Conservation (phyloP, 2,113 vertebrate genomes). For the Eidolon helvum region DNA sequence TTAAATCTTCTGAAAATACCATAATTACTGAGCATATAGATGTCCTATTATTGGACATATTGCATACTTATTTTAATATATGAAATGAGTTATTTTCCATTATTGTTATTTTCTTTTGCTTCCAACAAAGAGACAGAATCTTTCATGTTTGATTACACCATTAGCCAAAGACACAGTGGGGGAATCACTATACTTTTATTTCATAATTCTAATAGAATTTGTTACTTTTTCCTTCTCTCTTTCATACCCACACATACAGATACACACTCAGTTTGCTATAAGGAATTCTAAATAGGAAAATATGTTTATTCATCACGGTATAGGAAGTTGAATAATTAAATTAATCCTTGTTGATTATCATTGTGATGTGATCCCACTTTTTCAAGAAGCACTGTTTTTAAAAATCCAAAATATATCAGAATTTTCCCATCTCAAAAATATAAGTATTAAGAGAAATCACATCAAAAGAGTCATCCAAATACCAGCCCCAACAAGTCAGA, state of each 20-base stretch:
- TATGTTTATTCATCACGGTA: not conserved
- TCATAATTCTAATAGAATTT: not conserved
- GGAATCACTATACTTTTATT: not conserved
- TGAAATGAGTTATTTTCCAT: not conserved
- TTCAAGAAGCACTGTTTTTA: not conserved
- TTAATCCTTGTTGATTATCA: not conserved
- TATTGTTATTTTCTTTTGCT: not conserved
- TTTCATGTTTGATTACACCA: not conserved
- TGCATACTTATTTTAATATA: slow-evolving; percentile 15
- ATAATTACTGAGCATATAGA: slow-evolving; percentile 12
- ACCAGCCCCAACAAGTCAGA: not conserved
- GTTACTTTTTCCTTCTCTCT: not conserved
- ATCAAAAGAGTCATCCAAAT: not conserved
- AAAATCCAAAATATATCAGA: not conserved
- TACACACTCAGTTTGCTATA: not conserved
- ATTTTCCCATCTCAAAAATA: not conserved
- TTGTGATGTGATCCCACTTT: not conserved
- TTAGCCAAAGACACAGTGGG: not conserved
- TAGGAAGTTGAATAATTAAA: not conserved
- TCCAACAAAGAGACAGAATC: not conserved
- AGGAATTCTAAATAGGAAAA: slow-evolving; percentile 11
- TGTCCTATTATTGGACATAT: not conserved
- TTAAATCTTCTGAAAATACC: slow-evolving; percentile 44
- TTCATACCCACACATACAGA: not conserved
- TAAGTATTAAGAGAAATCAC: not conserved